Evolutionary conservation across 2,113 vertebrate species (phyloP).

Genomic region (Myxocyprinus asiaticus): DNA sequence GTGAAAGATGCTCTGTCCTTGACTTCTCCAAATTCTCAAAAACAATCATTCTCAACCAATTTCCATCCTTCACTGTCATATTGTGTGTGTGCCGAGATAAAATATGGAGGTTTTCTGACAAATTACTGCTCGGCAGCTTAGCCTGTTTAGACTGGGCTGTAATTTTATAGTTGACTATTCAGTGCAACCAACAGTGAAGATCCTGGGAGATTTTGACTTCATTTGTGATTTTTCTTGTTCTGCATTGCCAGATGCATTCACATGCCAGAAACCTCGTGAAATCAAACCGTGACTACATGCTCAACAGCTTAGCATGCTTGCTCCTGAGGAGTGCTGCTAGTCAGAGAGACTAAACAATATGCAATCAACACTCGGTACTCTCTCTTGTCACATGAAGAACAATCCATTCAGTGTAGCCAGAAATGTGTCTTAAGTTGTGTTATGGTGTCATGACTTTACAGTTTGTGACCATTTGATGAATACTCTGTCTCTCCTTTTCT

Average conservation of each 20-base stretch:
- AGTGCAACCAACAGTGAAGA: conserved; percentile 4
- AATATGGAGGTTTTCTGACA: too few species aligned
- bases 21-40: too few species aligned
- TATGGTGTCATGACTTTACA: conserved; percentile 7
- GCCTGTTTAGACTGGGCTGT: conserved; percentile 7
- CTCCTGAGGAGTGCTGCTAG: background rate
- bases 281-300: background rate
- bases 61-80: too few species aligned
- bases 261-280: background rate
- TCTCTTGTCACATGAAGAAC: background rate
- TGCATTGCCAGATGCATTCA: conserved; percentile 22
- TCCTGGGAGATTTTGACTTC: conserved; percentile 15
- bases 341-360: conserved; percentile 9
- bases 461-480: conserved; percentile 6
- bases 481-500: conserved; percentile 10
- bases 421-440: conserved; percentile 13
- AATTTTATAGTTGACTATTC: conserved; percentile 22
- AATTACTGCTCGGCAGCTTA: too few species aligned
- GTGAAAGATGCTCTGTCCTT: too few species aligned
- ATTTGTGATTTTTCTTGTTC: conserved; percentile 2
- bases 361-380: background rate
- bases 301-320: conserved; percentile 1
- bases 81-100: too few species aligned
- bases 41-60: too few species aligned
- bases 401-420: background rate